Evolutionary conservation across 2,113 vertebrate species (phyloP).

Genomic region (Brachypodius melanocephalos): DNA sequence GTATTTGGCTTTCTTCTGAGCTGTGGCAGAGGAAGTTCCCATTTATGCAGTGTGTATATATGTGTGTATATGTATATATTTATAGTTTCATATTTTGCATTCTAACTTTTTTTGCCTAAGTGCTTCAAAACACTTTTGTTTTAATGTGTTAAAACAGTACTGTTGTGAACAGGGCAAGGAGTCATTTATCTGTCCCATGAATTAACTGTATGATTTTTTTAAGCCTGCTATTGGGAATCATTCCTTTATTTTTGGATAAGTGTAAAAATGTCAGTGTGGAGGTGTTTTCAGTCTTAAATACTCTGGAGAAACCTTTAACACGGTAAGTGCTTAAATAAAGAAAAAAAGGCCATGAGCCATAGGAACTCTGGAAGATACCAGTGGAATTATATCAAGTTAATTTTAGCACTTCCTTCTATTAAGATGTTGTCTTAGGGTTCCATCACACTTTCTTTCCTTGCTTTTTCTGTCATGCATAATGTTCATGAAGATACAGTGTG

Average conservation of each 20-base stretch:
- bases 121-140: neutral
- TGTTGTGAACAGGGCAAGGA: neutral
- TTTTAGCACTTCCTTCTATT: neutral
- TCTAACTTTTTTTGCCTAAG: neutral
- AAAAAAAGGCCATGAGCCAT: neutral
- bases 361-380: neutral
- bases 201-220: neutral
- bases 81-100: neutral
- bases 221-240: neutral
- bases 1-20: neutral
- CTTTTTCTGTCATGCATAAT: neutral
- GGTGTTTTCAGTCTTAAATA: neutral
- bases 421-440: neutral
- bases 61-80: neutral
- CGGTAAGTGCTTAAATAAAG: neutral
- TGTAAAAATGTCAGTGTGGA: neutral
- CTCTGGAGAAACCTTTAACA: neutral
- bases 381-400: neutral
- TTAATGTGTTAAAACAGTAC: neutral
- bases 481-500: neutral
- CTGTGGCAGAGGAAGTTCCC: neutral
- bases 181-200: neutral
- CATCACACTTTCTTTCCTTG: neutral
- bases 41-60: neutral
- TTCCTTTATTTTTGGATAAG: neutral